Evolutionary conservation across 2,888 invertebrate genomes (phyloP), one percentile per base, ranked within the genome.

Genomic region (Lacanobia wlatinum): DNA sequence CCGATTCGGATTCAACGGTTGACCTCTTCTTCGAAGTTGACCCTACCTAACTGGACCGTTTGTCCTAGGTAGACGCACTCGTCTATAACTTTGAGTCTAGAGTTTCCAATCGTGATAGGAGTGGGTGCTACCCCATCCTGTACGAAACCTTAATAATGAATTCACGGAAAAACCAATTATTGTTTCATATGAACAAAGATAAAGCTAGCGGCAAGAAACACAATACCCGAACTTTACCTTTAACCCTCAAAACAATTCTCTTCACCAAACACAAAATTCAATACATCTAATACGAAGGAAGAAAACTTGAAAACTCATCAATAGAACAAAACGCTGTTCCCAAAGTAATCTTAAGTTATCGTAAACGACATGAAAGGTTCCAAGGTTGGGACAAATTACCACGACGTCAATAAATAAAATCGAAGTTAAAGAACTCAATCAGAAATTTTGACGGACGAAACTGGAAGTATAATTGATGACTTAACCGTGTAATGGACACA

Each of bases 331-430:
- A 78, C 34, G 66, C 4, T 63, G 68, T 71, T 70, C 23, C 7
- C 10, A 72, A 85, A 80, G 80, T 74, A 70, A 83, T 85, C 84
- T 72, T 58, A 70, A 81, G 82, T 82, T 81, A 59, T 46, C 61
- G 64, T 72, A 70, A 81, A 60, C 53, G 71, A 72, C 55, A 53
- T 58, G 60, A 43, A 84, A 70, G 34, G 5, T 14, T 40, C 53
- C 28, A 76, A 63, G 60, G 55, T 70, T 23, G n/a, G 28, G 16
- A 63, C 56, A 61, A 76, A 65, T 75, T 84, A 71, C 53, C 43
- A 56, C 46, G 40, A 67, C 72, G 67, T 56, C 67, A 72, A 76
- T 76, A 72, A 65, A 74, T 64, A 72, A 71, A 55, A 72, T 66
- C 21, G 12, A 63, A 72, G 69, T 84, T 63, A 46, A 56, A 67